These are phyloP conservation scores for Alectoris magna DNA, from an alignment of 2,797 vertebrate genomes.

Conservation along the genomic window DNA sequence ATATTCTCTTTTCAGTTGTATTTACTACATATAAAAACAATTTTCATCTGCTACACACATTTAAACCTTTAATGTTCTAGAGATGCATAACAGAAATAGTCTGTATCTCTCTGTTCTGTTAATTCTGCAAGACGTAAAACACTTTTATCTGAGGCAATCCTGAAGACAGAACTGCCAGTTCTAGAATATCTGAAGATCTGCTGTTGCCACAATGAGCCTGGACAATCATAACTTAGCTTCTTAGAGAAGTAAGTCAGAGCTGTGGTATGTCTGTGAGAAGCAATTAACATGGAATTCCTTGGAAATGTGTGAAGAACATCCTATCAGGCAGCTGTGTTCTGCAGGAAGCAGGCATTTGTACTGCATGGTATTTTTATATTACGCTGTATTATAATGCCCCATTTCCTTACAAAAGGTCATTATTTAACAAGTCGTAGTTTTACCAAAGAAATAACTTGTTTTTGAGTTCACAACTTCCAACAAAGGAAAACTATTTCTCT, in stretches of 20 bases:
- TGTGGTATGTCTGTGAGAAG: background rate
- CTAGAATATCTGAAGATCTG: background rate
- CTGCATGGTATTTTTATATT: background rate
- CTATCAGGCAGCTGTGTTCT: background rate
- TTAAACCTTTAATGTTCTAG: background rate
- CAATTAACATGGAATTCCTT: background rate
- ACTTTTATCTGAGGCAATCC: background rate
- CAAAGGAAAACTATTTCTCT: background rate
- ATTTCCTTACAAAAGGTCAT: background rate
- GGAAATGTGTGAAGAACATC: background rate
- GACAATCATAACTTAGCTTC: background rate
- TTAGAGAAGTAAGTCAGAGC: background rate
- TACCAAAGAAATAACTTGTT: background rate
- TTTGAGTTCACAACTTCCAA: background rate
- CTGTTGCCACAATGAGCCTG: background rate
- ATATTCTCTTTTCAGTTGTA: background rate
- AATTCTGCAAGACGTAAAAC: background rate
- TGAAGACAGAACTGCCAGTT: background rate
- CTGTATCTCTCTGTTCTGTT: background rate
- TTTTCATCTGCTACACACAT: background rate
- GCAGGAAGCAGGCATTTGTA: background rate
- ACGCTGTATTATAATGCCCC: background rate
- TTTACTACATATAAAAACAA: background rate
- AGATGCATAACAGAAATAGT: background rate
- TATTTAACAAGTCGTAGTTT: background rate